Evolutionary conservation across 2,888 invertebrate species (phyloP), one percentile per base, ranked within the genome.

Genomic region (Acanthopleura granulata): DNA sequence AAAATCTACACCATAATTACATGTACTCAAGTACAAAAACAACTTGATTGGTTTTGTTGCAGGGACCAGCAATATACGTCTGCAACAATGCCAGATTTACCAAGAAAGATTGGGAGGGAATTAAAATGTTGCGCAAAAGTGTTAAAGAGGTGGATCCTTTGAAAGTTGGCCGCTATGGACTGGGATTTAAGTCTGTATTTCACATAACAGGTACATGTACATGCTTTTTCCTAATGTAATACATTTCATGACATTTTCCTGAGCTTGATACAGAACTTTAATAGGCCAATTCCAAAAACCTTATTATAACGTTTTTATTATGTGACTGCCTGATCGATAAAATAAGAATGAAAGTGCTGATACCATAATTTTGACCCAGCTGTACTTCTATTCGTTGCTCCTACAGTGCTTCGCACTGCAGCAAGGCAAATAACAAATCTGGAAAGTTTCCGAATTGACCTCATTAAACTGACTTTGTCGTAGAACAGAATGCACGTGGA

Each of bases 121-220:
- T 88, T 49, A 78, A 81, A 61, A 86, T 85, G 84, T 79, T 88
- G 0, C 83, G 84, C 69, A 82, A 82, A 76, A 87, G 87, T 74
- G 76, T 83, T 30, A 89, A 89, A 77, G 86, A 88, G 77, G 79
- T 85, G 30, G 87, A 88, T 75, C 83, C 82, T 4, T 76, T 87
- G 61, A 88, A 87, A 79, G 87, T 89, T 14, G 89, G 89, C 9
- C 77, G 88, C 72, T 89, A 88, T 81, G 89, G 89, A 25, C 83
- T 89, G 0, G 89, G 89, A 15, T 89, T 89, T 78, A 89, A 89
- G 57, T 89, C 88, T 27, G 87, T 88, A 9, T 86, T 88, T 49
- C 88, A 89, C 74, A 78, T 89, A 62, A 89, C 89, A 80, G 89
- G 89, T 88, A 81, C 72, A 62, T 61, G 29, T n/a, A 57, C 18